Percentiles rank a stretch among this genome's conserved stretches.
Conservation (phyloP, 2,797 vertebrate species). For the Aeoliscus strigatus region DNA sequence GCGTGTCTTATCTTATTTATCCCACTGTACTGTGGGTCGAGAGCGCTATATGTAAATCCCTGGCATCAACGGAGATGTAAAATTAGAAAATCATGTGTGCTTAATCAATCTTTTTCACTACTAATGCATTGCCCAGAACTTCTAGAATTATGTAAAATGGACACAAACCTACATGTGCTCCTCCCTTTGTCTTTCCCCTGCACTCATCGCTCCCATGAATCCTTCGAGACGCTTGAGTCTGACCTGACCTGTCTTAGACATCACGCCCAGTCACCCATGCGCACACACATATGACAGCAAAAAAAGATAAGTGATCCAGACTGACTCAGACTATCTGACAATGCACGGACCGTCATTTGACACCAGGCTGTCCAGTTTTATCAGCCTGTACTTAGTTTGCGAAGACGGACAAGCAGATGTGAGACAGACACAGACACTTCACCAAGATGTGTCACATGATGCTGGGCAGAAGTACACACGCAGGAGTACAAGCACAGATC, state of each 20-base stretch:
- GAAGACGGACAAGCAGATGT: too few relatives aligned
- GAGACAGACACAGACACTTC: not conserved
- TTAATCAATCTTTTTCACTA: slow-evolving; percentile 2
- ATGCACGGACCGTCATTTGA: slow-evolving; percentile 29
- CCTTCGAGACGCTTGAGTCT: slow-evolving; percentile 15
- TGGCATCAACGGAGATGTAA: too few relatives aligned
- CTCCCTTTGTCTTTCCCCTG: slow-evolving; percentile 15
- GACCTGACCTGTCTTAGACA: slow-evolving; percentile 21
- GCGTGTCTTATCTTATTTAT: slow-evolving; percentile 5
- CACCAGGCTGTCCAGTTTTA: slow-evolving; percentile 27
- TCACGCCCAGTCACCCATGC: slow-evolving; percentile 36
- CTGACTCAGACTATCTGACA: slow-evolving; percentile 38
- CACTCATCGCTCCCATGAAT: slow-evolving; percentile 13
- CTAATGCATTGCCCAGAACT: not conserved
- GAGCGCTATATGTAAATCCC: too few relatives aligned
- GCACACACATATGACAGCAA: slow-evolving; percentile 24
- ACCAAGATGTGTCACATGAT: slow-evolving; percentile 1
- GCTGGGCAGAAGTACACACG: slow-evolving; percentile 1
- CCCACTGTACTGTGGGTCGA: too few relatives aligned
- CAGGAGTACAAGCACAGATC: slow-evolving; percentile 4
- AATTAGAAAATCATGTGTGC: slow-evolving; percentile 8
- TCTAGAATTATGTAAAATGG: slow-evolving; percentile 51
- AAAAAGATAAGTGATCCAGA: slow-evolving; percentile 25
- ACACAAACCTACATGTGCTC: slow-evolving; percentile 31
- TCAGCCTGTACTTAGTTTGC: slow-evolving; percentile 12